Conservation (phyloP, 1,140 invertebrate species). For the Archegozetes longisetosus region DNA sequence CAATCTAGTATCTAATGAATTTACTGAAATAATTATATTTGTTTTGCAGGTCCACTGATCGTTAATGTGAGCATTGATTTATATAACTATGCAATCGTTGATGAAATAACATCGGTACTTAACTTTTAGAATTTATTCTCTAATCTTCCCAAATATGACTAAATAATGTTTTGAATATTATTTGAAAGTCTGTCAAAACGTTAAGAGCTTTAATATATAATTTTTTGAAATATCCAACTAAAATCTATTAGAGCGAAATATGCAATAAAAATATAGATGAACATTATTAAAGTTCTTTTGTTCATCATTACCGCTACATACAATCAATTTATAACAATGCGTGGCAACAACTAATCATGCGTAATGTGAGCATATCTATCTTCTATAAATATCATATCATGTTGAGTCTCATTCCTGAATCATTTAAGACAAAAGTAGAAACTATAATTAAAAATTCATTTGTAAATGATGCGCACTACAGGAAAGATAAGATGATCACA, state of each 20-base stretch:
- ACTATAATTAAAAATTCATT: too few relatives aligned
- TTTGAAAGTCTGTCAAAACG: not conserved
- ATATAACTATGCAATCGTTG: not conserved
- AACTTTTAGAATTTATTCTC: not conserved
- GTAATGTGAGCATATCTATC: too few relatives aligned
- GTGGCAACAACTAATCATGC: too few relatives aligned
- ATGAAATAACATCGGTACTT: not conserved
- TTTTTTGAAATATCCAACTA: not conserved
- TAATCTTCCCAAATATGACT: not conserved
- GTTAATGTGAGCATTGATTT: not conserved
- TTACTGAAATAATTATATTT: not conserved
- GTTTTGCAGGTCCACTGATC: not conserved
- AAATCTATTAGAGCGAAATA: not conserved
- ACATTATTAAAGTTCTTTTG: not conserved
- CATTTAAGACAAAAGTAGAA: too few relatives aligned
- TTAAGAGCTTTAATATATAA: not conserved
- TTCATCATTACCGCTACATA: too few relatives aligned
- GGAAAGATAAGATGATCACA: too few relatives aligned
- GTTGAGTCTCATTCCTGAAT: too few relatives aligned
- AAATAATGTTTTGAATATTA: not conserved
- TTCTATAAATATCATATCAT: too few relatives aligned
- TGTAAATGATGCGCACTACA: too few relatives aligned
- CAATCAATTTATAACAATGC: too few relatives aligned
- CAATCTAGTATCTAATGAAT: not conserved
- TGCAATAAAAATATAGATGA: not conserved